Base-by-base conservation (phyloP, 2,113 vertebrate genomes). In the Chaetura pelagica region DNA sequence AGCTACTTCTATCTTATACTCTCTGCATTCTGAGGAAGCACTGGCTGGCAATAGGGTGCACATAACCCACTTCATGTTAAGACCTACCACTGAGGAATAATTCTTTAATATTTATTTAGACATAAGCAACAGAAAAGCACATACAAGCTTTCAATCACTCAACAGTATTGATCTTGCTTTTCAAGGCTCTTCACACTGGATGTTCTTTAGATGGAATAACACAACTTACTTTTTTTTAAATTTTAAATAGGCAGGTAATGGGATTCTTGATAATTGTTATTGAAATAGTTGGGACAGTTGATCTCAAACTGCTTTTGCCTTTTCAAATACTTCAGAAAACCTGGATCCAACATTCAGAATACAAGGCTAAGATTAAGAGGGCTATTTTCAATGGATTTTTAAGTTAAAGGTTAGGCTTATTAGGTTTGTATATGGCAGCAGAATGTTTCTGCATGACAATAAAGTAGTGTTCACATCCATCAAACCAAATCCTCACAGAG, bases 31-130 rank as follows among this genome's bases (percentile, higher is more conserved):
- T 11, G 22, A 30, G 12, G 10, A 74, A 71, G 40, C 30, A 55
- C 1, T 55, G 34, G 38, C 32, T 75, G 48, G 13, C 12, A 30
- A 30, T 0, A 61, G 20, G 26, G 24, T 13, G 5, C 24, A 58
- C 2, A 2, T 23, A 74, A 44, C 69, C 19, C 14, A 73, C 15
- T 63, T 40, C 7, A 21, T 2, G 1, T n/a, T 6, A 64, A 16
- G 11, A 34, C 6, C 19, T 48, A 23, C 9, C 10, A 5, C 1
- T 7, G 32, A 40, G 21, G 42, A 68, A 35, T 46, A 49, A 17
- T 10, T 2, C 23, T 66, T 40, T 10, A 75, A 8, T 35, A 42
- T 19, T 42, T 81, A 52, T 32, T 58, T 68, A 52, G 15, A 54
- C 6, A 24, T 8, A 58, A 79, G 30, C 38, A 75, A 63, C 38